Base-by-base conservation (phyloP, 2,888 invertebrate species). In the Andrena haemorrhoa region DNA sequence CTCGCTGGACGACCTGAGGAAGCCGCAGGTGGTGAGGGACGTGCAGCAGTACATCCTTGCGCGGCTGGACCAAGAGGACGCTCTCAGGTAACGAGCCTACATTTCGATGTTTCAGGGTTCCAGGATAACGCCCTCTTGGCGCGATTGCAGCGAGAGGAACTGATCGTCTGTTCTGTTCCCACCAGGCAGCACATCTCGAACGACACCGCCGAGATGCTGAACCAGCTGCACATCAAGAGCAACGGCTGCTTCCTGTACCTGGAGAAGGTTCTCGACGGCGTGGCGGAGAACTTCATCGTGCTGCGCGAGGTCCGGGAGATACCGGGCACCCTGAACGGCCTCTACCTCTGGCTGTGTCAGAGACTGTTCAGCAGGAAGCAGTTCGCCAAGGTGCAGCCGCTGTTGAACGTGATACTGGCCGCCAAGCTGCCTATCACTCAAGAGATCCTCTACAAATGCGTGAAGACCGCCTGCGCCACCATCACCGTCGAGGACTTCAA, bases 261-360 rank as follows among this genome's bases (percentile, higher is more conserved):
- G 83, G 98, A 98, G 92, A 97, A 98, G 94, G 95, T 98, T 0
- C 93, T 98, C 63, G 98, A 99, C 89, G 98, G 98, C 0, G 98
- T 99, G 1, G 97, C 98, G 0, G 98, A 98, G 90, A 98, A 97
- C 74, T 98, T 98, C 92, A 98, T 99, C 87, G 98, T 98, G 8
- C 94, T 99, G 47, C 95, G 98, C 0, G 98, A 98, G 92, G 98
- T 99, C 29, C 95, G 97, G 31, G 97, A 99, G 91, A 99, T 99
- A 69, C 99, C 99, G 0, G 91, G 98, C 7, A 99, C 99, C 0
- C 94, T 99, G 31, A 99, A 99, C 92, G 99, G 99, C 0, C 95
- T 99, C 26, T 99, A 98, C 92, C 95, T 99, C 86, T 99, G 99
- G 97, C 95, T 99, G 83, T 98, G 98, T 89, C 98, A 99, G 94